A percentile compares a stretch with the other conserved stretches of the same genome.
Conservation (phyloP, 2,888 invertebrate genomes). For the Perizoma affinitatum region DNA sequence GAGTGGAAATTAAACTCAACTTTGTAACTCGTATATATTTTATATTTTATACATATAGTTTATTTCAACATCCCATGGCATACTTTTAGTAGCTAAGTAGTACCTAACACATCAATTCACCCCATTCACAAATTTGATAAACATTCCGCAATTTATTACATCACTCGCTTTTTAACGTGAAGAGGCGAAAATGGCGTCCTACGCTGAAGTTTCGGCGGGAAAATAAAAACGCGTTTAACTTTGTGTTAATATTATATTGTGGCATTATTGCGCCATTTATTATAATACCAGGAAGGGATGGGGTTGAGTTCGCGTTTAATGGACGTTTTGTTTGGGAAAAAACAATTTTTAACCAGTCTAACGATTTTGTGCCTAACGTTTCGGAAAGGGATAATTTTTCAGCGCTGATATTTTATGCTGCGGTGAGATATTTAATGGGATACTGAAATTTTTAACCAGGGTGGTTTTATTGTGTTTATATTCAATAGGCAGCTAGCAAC, state of each 20-base stretch:
- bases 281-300: constrained; percentile 80
- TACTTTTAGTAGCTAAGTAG: no score
- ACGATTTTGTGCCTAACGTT: constrained; percentile 69
- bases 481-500: not conserved
- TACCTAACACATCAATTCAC: constrained; percentile 44
- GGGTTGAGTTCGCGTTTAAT: constrained; percentile 79
- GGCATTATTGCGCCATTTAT: constrained; percentile 83
- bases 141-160: constrained; percentile 77
- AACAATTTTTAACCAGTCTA: constrained; percentile 71
- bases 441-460: constrained; percentile 23
- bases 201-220: constrained; percentile 72
- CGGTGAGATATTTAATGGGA: constrained; percentile 44
- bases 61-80: no score
- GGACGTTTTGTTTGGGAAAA: constrained; percentile 80
- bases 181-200: constrained; percentile 39
- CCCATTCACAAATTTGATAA: constrained; percentile 70
- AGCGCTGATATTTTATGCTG: constrained; percentile 52
- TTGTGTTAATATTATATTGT: constrained; percentile 84
- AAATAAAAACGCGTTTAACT: constrained; percentile 83
- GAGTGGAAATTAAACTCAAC: no score
- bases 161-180: constrained; percentile 63
- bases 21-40: no score
- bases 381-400: constrained; percentile 67
- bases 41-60: no score
- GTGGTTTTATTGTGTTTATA: constrained; percentile 6